Base-by-base conservation (phyloP, 2,797 vertebrate genomes). In the Lithobates sylvaticus region DNA sequence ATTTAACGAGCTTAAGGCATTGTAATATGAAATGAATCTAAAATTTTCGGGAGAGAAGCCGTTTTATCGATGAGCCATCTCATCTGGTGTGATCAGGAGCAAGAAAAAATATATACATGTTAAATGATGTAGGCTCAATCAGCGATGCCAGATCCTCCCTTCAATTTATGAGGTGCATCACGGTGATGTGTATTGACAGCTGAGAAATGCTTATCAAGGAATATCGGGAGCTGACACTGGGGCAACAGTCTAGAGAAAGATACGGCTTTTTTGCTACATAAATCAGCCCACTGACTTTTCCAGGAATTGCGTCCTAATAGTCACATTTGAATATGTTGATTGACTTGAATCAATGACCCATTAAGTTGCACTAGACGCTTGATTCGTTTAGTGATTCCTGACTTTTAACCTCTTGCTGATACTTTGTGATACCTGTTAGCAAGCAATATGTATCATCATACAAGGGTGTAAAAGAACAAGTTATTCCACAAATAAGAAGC, bases 261-360 rank as follows among this genome's bases (percentile, higher is more conserved):
- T 81, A 50, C 84, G 29, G 84, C 84, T 76, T 76, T 42, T 70
- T 58, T 70, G 85, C 68, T 78, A 65, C 76, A 83, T 87, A 87
- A 83, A 87, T 83, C 85, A 87, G 69, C 32, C 70, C 7, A 1
- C 65, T 50, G 79, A 82, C 85, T 86, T 86, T 87, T 87, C 81
- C 85, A 78, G 85, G 85, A 87, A 87, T 69, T 78, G 80, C 68
- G 29, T 87, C 80, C 76, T 87, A 83, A 83, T 83, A 86, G 78
- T 86, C 78, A 74, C 80, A 83, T 83, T 83, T 87, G 75, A 87
- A 87, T 83, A 87, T 87, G 80, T 76, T 87, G 84, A 86, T 86
- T 86, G 80, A 78, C 85, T 87, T 87, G 77, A 87, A 87, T 87
- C 85, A 81, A 87, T 87, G 85, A 74, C 68, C 85, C 80, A 87